phyloP scores from a whole-genome alignment of 2,888 invertebrate species.

The Eurytoma californica region DNA sequence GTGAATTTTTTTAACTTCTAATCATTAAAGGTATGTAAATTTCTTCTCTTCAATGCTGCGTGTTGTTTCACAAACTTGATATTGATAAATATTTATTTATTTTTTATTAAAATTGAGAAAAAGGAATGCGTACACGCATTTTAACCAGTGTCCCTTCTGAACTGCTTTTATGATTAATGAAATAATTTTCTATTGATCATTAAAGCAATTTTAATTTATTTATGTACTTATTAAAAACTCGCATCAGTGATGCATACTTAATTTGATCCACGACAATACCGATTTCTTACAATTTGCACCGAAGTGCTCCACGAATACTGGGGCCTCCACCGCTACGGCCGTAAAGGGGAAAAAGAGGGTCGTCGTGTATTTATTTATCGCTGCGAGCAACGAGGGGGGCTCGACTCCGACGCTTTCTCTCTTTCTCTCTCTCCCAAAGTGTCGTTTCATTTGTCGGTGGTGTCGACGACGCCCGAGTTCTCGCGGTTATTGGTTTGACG shows the following conservation, averaged over 20 bases:
- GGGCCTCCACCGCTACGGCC: no score
- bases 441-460: conserved; percentile 53
- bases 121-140: no score
- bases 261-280: no score
- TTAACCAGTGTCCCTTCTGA: no score
- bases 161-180: no score
- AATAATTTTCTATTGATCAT: no score
- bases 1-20: conserved; percentile 27
- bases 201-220: no score
- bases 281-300: no score
- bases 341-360: conserved; percentile 51
- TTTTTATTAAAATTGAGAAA: neutral
- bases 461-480: conserved; percentile 39
- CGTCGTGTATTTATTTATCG: conserved; percentile 64
- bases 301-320: no score
- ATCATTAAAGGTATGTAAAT: conserved; percentile 40
- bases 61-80: conserved; percentile 13
- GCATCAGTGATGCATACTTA: no score
- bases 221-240: no score
- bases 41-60: conserved; percentile 3
- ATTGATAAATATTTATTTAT: neutral
- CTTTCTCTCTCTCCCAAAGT: conserved; percentile 21
- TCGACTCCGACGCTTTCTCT: conserved; percentile 44
- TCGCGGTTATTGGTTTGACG: conserved; percentile 54
- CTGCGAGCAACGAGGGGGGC: conserved; percentile 58